Evolutionary conservation across 2,113 vertebrate species (phyloP).

Genomic region (Orientallactaga bullata): DNA sequence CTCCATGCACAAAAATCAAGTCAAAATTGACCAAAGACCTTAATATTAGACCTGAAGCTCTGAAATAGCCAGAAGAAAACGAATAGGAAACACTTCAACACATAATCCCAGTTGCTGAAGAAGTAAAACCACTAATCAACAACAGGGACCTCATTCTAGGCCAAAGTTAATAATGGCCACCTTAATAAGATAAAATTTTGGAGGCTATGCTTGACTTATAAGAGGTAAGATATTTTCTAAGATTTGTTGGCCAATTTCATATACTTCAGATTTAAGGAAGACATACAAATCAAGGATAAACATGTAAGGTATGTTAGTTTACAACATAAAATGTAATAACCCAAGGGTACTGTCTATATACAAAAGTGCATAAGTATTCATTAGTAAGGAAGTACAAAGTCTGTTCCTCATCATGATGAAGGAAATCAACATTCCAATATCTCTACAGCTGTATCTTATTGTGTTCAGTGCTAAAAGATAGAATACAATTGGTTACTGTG

Average conservation of each 20-base stretch:
- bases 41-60: no score
- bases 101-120: no score
- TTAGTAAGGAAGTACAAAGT: background rate
- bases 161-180: background rate
- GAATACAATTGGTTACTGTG: rapidly evolving
- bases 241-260: background rate
- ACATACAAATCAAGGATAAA: background rate
- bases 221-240: background rate
- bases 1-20: no score
- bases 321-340: background rate
- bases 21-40: no score
- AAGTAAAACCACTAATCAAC: no score
- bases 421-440: background rate
- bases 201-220: background rate
- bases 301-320: background rate
- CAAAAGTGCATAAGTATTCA: background rate
- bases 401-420: background rate
- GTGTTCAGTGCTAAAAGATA: background rate
- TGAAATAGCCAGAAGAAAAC: no score
- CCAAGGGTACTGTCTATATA: background rate
- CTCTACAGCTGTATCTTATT: background rate
- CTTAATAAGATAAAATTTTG: background rate
- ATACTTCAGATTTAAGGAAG: background rate
- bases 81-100: no score
- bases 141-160: background rate